phyloP scores from a whole-genome alignment of 1,140 invertebrate species.

The Habropoda laboriosa region DNA sequence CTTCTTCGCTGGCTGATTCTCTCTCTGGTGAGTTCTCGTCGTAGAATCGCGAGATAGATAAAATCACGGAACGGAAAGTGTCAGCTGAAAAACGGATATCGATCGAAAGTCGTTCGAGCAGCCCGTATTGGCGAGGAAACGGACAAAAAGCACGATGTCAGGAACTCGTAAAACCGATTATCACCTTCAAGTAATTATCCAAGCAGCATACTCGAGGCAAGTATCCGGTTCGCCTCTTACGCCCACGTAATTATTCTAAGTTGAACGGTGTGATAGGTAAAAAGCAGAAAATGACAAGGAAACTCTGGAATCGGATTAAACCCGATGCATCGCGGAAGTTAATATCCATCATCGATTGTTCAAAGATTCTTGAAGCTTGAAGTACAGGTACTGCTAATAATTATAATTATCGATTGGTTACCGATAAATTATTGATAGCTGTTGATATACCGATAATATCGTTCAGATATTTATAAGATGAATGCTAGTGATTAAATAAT shows the following conservation, averaged over 20 bases:
- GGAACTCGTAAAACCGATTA: constrained; percentile 41
- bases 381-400: not conserved
- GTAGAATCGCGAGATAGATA: not conserved
- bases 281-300: constrained; percentile 9
- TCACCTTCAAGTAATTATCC: constrained; percentile 43
- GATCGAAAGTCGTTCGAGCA: constrained; percentile 8
- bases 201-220: constrained; percentile 19
- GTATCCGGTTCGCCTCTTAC: not conserved
- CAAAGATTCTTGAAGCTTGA: not conserved
- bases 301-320: constrained; percentile 22
- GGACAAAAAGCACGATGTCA: constrained; percentile 11
- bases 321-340: not conserved
- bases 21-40: no score
- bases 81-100: constrained; percentile 18
- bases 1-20: not conserved
- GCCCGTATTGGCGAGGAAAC: not conserved
- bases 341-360: not conserved
- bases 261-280: not conserved
- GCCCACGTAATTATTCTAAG: constrained; percentile 23
- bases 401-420: no score
- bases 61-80: not conserved
- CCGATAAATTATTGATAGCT: no score
- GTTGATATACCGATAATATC: no score
- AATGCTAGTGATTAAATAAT: no score
- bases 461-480: no score